These are phyloP conservation scores for Heteromurus nitidus DNA, from an alignment of 2,888 invertebrate species.

Conservation along the genomic window DNA sequence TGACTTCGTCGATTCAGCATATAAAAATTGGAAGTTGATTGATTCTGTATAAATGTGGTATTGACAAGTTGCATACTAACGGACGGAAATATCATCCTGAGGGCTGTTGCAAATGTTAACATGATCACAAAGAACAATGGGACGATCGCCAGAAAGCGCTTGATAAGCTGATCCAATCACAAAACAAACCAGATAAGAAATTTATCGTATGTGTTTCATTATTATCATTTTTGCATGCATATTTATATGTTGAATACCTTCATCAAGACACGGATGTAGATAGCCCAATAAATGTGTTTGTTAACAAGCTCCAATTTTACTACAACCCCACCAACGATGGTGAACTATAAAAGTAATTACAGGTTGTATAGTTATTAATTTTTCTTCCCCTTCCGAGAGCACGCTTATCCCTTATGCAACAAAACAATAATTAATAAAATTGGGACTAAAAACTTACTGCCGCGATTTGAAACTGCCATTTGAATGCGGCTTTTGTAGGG, in stretches of 20 bases:
- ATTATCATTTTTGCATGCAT: not conserved
- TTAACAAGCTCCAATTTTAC: conserved; percentile 20
- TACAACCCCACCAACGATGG: conserved; percentile 17
- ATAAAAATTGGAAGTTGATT: not conserved
- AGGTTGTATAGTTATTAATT: not conserved
- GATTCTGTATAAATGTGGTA: not conserved
- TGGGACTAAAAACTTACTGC: conserved; percentile 13
- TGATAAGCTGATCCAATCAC: too few relatives aligned
- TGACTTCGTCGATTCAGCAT: too few relatives aligned
- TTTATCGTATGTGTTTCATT: too few relatives aligned
- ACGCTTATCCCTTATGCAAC: not conserved
- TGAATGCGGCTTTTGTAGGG: not conserved
- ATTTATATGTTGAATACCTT: conserved; percentile 15
- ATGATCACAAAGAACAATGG: conserved; percentile 45
- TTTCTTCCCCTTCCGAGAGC: not conserved
- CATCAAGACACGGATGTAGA: conserved; percentile 43
- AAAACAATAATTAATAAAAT: not conserved
- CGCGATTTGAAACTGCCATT: conserved; percentile 13
- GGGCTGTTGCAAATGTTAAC: conserved; percentile 24
- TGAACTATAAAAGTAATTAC: conserved; percentile 5
- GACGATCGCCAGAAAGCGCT: conserved; percentile 43
- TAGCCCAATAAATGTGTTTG: conserved; percentile 45
- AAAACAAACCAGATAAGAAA: too few relatives aligned
- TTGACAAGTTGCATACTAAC: conserved; percentile 2
- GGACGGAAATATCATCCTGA: conserved; percentile 41